Conservation (phyloP, 2,797 vertebrate species). For the Sparidentex hasta region DNA sequence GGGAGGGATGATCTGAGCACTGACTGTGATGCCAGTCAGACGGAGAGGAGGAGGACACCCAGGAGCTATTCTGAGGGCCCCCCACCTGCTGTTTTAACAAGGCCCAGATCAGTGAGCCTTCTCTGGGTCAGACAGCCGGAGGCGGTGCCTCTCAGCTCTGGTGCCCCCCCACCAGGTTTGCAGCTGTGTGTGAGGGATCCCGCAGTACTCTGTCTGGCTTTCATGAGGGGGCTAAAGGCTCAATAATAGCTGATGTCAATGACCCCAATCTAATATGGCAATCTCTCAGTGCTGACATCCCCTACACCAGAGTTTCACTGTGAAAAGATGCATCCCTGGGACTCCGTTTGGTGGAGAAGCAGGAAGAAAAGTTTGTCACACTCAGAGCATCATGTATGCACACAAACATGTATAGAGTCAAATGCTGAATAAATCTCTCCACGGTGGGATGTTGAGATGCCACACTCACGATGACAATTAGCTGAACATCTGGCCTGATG, state of each 20-base stretch:
- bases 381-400: slow-evolving; percentile 4
- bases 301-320: not conserved
- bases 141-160: slow-evolving; percentile 36
- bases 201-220: slow-evolving; percentile 21
- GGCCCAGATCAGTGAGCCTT: slow-evolving; percentile 59
- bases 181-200: slow-evolving; percentile 49
- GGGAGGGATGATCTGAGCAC: slow-evolving; percentile 43
- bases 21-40: slow-evolving; percentile 42
- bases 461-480: slow-evolving; percentile 70
- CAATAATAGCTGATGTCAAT: not conserved
- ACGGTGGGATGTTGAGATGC: slow-evolving; percentile 39
- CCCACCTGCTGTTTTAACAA: slow-evolving; percentile 71
- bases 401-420: slow-evolving; percentile 42
- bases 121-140: slow-evolving; percentile 58
- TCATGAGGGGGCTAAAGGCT: slow-evolving; percentile 9
- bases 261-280: not conserved
- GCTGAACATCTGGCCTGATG: slow-evolving; percentile 74
- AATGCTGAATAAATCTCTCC: slow-evolving; percentile 63
- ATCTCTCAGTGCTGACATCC: not conserved
- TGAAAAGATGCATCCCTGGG: slow-evolving; percentile 23
- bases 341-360: slow-evolving; percentile 10
- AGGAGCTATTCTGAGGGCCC: slow-evolving; percentile 39
- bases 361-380: slow-evolving; percentile 16
- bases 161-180: slow-evolving; percentile 36
- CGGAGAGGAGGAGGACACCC: slow-evolving; percentile 35